phyloP scores from a whole-genome alignment of 2,888 invertebrate genomes.

The Trypoxylon attenuatum region DNA sequence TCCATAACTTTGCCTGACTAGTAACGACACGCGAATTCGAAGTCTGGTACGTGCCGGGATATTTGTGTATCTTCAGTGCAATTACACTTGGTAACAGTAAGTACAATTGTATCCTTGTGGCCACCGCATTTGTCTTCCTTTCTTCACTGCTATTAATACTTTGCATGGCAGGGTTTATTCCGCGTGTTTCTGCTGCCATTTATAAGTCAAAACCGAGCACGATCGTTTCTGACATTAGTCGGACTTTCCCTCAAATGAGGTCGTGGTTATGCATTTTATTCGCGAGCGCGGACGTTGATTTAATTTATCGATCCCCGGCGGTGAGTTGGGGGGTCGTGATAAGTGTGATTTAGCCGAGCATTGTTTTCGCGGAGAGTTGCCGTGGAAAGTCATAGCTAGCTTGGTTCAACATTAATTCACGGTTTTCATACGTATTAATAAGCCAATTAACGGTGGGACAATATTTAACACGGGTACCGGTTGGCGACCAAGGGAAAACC shows the following conservation, averaged over 20 bases:
- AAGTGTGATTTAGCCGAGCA: slow-evolving; percentile 30
- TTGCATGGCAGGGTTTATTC: not conserved
- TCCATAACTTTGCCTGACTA: slow-evolving; percentile 1
- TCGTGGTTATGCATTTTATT: slow-evolving; percentile 30
- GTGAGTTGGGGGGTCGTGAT: slow-evolving; percentile 25
- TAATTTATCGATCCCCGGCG: slow-evolving; percentile 45
- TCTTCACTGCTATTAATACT: not conserved
- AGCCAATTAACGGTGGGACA: slow-evolving; percentile 63
- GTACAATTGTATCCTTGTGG: not conserved
- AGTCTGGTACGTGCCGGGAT: not conserved
- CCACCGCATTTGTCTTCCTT: not conserved
- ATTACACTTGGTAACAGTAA: not conserved
- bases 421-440: slow-evolving; percentile 64
- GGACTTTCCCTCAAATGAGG: slow-evolving; percentile 41
- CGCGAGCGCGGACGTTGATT: slow-evolving; percentile 26
- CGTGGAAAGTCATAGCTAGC: too few species aligned
- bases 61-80: not conserved
- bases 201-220: slow-evolving; percentile 27
- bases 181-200: slow-evolving; percentile 9
- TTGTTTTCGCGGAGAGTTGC: slow-evolving; percentile 38
- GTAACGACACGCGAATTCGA: slow-evolving; percentile 6
- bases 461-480: slow-evolving; percentile 54
- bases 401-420: slow-evolving; percentile 32
- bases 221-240: slow-evolving; percentile 22
- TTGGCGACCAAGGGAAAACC: slow-evolving; percentile 10